Evolutionary conservation across 2,888 invertebrate genomes (phyloP).

Genomic region (Drosophila diplacantha): DNA sequence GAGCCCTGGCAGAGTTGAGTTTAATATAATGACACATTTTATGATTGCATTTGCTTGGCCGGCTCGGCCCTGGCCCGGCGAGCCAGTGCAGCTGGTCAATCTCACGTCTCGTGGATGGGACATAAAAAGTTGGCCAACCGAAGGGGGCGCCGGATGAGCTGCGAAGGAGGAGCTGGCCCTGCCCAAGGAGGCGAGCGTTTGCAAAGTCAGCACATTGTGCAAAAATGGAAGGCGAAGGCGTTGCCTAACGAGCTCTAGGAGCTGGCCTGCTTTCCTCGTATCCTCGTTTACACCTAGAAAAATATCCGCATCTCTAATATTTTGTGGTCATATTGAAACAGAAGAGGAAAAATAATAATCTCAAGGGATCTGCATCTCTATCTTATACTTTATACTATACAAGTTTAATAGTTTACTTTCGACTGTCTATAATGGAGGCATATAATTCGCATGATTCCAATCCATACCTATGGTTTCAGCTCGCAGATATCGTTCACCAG

Average conservation of each 20-base stretch:
- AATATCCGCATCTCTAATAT: not conserved
- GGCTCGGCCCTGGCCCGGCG: not conserved
- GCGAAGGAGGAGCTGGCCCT: not conserved
- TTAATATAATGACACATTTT: constrained; percentile 68
- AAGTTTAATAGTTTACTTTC: no score
- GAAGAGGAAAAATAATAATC: no score
- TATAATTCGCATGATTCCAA: no score
- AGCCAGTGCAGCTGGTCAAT: constrained; percentile 63
- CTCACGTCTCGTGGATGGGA: constrained; percentile 34
- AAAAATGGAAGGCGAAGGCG: constrained; percentile 35
- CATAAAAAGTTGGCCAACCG: constrained; percentile 37
- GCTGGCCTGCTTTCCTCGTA: constrained; percentile 19
- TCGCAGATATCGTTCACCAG: no score
- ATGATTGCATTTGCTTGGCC: constrained; percentile 65
- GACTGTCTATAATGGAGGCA: no score
- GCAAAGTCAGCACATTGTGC: constrained; percentile 64
- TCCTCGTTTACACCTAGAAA: not conserved
- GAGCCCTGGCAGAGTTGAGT: constrained; percentile 38
- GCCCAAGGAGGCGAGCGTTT: constrained; percentile 19
- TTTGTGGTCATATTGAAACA: not conserved
- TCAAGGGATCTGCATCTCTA: no score
- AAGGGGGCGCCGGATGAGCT: constrained; percentile 1
- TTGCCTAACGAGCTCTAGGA: constrained; percentile 40
- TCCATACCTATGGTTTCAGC: no score
- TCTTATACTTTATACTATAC: no score